These are phyloP conservation scores for Druon quercuslanigerum DNA, from an alignment of 1,140 invertebrate genomes.

Conservation along the genomic window DNA sequence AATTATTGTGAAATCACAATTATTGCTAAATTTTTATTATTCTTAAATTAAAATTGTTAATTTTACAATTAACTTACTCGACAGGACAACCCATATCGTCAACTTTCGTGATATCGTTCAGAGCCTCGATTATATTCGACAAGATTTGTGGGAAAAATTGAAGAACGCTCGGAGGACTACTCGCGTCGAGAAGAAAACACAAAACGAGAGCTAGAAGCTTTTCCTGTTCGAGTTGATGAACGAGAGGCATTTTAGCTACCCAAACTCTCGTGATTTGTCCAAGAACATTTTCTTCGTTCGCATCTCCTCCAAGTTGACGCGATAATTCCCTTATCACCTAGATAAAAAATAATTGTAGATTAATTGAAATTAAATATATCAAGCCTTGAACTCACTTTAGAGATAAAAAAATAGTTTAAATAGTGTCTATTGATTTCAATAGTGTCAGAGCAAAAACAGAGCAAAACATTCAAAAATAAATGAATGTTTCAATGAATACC, in stretches of 20 bases:
- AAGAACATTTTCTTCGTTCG: slow-evolving; percentile 79
- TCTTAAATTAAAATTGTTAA: slow-evolving; percentile 43
- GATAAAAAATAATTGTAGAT: slow-evolving; percentile 27
- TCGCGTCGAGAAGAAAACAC: slow-evolving; percentile 84
- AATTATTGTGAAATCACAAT: too few relatives aligned
- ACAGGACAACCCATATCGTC: slow-evolving; percentile 81
- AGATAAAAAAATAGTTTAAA: too few relatives aligned
- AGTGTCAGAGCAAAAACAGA: too few relatives aligned
- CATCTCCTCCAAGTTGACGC: slow-evolving; percentile 64
- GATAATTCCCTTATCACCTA: slow-evolving; percentile 74
- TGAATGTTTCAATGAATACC: too few relatives aligned
- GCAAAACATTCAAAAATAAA: too few relatives aligned
- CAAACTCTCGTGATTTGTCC: slow-evolving; percentile 84
- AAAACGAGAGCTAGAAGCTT: slow-evolving; percentile 89
- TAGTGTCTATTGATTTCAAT: too few relatives aligned
- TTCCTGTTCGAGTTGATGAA: slow-evolving; percentile 85
- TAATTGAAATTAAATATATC: slow-evolving; percentile 3
- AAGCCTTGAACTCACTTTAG: too few relatives aligned
- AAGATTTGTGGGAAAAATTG: slow-evolving; percentile 86
- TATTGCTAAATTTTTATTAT: too few relatives aligned
- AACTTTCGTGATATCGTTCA: slow-evolving; percentile 89
- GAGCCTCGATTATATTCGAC: slow-evolving; percentile 85
- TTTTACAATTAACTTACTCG: slow-evolving; percentile 78
- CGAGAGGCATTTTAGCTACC: slow-evolving; percentile 86
- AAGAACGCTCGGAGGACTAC: slow-evolving; percentile 80